Evolutionary conservation across 2,797 vertebrate genomes (phyloP), one percentile per base, ranked within the genome.

Genomic region (Coregonus sp.): DNA sequence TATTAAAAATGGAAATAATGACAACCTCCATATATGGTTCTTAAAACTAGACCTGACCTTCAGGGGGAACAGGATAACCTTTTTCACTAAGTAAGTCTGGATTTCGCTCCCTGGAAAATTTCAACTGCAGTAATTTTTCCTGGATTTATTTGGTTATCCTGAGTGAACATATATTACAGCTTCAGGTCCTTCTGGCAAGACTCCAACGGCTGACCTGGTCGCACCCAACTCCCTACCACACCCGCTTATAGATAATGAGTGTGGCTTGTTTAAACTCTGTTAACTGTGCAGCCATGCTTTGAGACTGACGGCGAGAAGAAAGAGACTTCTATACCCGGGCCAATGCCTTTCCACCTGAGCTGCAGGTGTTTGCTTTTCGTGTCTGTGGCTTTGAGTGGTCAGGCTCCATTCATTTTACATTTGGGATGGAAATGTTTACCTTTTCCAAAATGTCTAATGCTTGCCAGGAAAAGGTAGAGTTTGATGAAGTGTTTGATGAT

Each of bases 291-390:
- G 52, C 16, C 29, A 68, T 35, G 66, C 66, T 35, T 68, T 16
- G 66, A 68, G 66, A 11, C 33, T 33, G 66, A 68, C 33, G 51
- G 40, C 37, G 51, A 61, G 78, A 83, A 91, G 87, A 90, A 89
- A 88, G 83, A 81, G 82, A 73, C 69, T 86, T 93, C 86, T 92
- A 81, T 85, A 5, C 67, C 54, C 69, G 66, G 2, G 81, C 82
- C 80, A 79, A 80, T 75, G 76, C 86, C 89, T 88, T 90, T 89
- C 88, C 89, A 91, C 89, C 90, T 92, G 88, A 90, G 82, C 81
- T 84, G 11, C 88, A 91, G 90, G 89, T 92, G 91, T 90, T 91
- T 90, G 86, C 85, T 88, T 81, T 91, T 72, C 84, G 82, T 81
- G 83, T 85, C 82, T 92, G 90, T 70, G 91, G 89, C 86, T 86